Percentiles rank a stretch among this genome's conserved stretches.
These are phyloP conservation scores for Bothrops jararaca DNA, from an alignment of 2,113 vertebrate species.

Conservation along the genomic window DNA sequence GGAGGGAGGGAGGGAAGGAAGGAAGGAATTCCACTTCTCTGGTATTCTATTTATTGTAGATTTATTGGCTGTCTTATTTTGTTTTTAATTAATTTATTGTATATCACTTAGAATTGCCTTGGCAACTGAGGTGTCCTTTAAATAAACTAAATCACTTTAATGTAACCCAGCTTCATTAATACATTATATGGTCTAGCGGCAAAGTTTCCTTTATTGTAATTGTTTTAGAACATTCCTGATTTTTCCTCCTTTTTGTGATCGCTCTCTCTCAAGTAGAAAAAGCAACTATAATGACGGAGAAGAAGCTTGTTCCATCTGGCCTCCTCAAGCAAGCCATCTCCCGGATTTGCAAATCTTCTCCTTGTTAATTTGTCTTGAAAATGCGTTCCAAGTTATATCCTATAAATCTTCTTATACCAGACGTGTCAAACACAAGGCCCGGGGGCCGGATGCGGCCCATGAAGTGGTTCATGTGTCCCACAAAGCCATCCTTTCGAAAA, in stretches of 20 bases:
- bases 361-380: not conserved
- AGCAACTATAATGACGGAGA: not conserved
- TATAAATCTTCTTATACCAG: no score
- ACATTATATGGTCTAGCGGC: not conserved
- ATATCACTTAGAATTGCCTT: not conserved
- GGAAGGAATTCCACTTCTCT: no score
- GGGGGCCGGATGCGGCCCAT: no score
- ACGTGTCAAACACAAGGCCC: no score
- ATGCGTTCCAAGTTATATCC: not conserved
- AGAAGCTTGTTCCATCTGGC: conserved; percentile 48
- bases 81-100: not conserved
- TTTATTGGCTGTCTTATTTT: not conserved
- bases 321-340: conserved; percentile 52
- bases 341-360: conserved; percentile 41
- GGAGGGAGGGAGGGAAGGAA: no score
- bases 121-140: not conserved
- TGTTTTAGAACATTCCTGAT: not conserved
- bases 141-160: not conserved
- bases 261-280: no score
- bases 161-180: not conserved
- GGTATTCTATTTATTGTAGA: not conserved
- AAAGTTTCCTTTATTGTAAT: not conserved
- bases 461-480: no score
- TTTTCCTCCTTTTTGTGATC: not conserved
- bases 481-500: no score